Conservation (phyloP, 2,888 invertebrate species). For the Dicyrtoma fusca region DNA sequence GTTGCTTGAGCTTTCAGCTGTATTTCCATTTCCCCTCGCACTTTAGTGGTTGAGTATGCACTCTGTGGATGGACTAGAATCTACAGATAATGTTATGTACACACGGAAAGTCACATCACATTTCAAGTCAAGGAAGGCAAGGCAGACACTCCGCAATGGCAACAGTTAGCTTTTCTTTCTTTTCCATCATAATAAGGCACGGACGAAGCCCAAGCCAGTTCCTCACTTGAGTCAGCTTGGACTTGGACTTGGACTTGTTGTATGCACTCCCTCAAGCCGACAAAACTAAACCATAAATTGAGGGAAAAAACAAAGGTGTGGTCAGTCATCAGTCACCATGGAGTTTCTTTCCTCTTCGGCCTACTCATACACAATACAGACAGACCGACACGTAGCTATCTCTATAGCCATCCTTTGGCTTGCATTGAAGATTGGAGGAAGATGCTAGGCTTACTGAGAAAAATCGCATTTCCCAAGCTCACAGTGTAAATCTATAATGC, state of each 20-base stretch:
- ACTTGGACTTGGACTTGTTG: background rate
- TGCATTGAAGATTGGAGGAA: too few species aligned
- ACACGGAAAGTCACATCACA: too few species aligned
- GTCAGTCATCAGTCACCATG: constrained; percentile 24
- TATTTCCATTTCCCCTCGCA: background rate
- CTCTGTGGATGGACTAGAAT: too few species aligned
- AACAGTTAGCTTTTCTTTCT: background rate
- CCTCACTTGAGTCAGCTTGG: background rate
- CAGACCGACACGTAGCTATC: background rate
- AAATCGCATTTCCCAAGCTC: too few species aligned
- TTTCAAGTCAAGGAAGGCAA: too few species aligned
- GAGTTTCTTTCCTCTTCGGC: background rate
- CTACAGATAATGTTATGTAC: too few species aligned
- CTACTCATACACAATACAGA: background rate
- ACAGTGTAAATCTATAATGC: too few species aligned
- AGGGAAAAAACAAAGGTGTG: constrained; percentile 27
- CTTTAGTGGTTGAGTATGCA: too few species aligned
- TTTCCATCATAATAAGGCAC: background rate
- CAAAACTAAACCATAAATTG: constrained; percentile 19
- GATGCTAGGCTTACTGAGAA: too few species aligned
- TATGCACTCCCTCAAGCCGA: background rate
- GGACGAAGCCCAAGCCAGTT: background rate
- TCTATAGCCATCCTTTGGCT: too few species aligned
- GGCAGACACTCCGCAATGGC: too few species aligned
- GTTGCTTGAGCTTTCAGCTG: background rate